Evolutionary conservation across 2,113 vertebrate species (phyloP).

Genomic region (Noctilio leporinus): DNA sequence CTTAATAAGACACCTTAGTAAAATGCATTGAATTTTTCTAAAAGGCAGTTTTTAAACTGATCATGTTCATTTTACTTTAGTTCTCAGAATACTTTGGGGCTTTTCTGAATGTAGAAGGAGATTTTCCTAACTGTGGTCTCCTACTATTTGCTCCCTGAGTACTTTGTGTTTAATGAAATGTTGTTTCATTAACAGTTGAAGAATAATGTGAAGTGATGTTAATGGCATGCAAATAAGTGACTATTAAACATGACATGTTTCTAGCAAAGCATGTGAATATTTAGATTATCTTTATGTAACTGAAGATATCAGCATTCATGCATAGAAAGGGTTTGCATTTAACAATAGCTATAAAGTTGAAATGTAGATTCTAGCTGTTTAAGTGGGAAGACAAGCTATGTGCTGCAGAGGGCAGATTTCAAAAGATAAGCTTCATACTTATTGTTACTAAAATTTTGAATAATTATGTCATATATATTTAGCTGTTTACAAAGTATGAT

Average conservation of each 20-base stretch:
- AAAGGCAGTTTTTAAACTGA: not conserved
- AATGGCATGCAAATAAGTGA: not conserved
- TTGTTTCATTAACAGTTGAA: not conserved
- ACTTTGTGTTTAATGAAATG: not conserved
- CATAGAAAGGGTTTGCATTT: not conserved
- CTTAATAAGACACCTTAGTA: not conserved
- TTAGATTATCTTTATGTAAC: not conserved
- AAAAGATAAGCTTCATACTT: not conserved
- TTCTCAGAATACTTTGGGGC: too few relatives aligned
- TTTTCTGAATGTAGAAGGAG: not conserved
- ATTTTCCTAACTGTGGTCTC: not conserved
- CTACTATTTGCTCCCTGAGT: not conserved
- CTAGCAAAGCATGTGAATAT: not conserved
- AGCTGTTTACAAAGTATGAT: not conserved
- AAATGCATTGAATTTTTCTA: not conserved
- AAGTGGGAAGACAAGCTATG: not conserved
- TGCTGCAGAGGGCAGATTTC: not conserved
- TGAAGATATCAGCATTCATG: not conserved
- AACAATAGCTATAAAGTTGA: not conserved
- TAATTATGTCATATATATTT: not conserved
- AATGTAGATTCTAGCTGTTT: not conserved
- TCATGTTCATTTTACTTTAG: conserved; percentile 3
- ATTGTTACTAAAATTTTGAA: not conserved
- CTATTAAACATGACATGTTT: not conserved
- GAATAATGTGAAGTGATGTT: not conserved